These are phyloP conservation scores for Oeneis ivallda DNA, from an alignment of 2,888 invertebrate species.

Conservation along the genomic window DNA sequence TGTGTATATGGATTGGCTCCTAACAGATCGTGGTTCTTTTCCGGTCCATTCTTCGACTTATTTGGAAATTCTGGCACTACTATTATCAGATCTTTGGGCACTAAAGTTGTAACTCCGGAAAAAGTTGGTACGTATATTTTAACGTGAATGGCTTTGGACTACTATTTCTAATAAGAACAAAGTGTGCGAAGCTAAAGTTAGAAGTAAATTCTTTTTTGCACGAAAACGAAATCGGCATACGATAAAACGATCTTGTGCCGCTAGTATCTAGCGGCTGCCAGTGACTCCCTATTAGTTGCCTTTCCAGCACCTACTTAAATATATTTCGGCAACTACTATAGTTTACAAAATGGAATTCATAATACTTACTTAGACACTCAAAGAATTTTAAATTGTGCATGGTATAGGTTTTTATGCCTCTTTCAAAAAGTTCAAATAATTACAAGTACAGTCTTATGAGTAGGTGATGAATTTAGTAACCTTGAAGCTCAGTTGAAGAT, in stretches of 20 bases:
- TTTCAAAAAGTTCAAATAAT: neutral
- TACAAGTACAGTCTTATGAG: slow-evolving; percentile 2
- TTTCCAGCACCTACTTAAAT: no score
- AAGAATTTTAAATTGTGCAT: neutral
- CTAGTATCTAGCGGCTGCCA: no score
- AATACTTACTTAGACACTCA: no score
- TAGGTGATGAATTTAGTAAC: slow-evolving; percentile 2
- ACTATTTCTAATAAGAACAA: no score
- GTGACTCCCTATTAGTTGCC: no score
- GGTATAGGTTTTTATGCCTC: neutral
- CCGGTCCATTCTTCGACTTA: slow-evolving; percentile 72
- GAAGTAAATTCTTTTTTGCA: no score
- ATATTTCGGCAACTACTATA: no score
- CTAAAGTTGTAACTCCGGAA: slow-evolving; percentile 78
- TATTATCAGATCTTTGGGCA: slow-evolving; percentile 79
- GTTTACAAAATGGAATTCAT: neutral
- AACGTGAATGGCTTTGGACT: no score
- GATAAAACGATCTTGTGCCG: no score
- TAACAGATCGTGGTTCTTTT: slow-evolving; percentile 65
- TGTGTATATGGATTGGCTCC: slow-evolving; percentile 73
- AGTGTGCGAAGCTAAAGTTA: no score
- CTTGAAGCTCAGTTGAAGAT: slow-evolving; percentile 14
- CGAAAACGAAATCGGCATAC: no score
- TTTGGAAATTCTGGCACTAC: slow-evolving; percentile 79
- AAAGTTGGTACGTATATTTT: slow-evolving; percentile 68